These are phyloP conservation scores for Heliconius hortense DNA, from an alignment of 2,888 invertebrate genomes.

Conservation along the genomic window DNA sequence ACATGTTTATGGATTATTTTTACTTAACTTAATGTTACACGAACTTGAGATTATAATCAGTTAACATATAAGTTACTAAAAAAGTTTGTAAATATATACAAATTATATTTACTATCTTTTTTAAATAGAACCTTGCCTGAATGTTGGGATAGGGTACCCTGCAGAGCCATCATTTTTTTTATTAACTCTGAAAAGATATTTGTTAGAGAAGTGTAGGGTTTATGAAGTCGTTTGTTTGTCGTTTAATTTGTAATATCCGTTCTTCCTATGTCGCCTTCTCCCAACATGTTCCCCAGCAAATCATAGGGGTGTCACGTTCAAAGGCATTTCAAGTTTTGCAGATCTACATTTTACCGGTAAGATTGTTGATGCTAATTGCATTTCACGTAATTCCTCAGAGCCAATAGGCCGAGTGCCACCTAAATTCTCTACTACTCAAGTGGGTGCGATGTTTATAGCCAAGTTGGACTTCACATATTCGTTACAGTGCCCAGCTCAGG, in stretches of 20 bases:
- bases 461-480: constrained; percentile 73
- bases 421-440: constrained; percentile 69
- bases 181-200: constrained; percentile 14
- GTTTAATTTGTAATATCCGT: constrained; percentile 47
- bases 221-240: constrained; percentile 28
- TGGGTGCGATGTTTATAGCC: constrained; percentile 83
- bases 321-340: constrained; percentile 76
- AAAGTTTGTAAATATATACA: constrained; percentile 58
- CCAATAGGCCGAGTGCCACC: constrained; percentile 74
- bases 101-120: constrained; percentile 57
- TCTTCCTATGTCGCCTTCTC: constrained; percentile 75
- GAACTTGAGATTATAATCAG: constrained; percentile 14
- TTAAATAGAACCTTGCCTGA: constrained; percentile 87
- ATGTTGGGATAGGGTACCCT: constrained; percentile 99
- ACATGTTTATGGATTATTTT: not conserved
- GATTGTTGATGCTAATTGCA: constrained; percentile 61
- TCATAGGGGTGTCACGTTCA: constrained; percentile 84
- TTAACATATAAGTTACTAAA: constrained; percentile 43
- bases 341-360: constrained; percentile 87
- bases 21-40: not conserved
- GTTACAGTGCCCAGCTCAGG: constrained; percentile 88
- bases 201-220: constrained; percentile 47
- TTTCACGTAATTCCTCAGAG: constrained; percentile 68
- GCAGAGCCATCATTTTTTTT: constrained; percentile 71
- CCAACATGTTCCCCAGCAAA: constrained; percentile 83